Base-by-base conservation (phyloP, 1,140 invertebrate species). In the Drosophila miranda region DNA sequence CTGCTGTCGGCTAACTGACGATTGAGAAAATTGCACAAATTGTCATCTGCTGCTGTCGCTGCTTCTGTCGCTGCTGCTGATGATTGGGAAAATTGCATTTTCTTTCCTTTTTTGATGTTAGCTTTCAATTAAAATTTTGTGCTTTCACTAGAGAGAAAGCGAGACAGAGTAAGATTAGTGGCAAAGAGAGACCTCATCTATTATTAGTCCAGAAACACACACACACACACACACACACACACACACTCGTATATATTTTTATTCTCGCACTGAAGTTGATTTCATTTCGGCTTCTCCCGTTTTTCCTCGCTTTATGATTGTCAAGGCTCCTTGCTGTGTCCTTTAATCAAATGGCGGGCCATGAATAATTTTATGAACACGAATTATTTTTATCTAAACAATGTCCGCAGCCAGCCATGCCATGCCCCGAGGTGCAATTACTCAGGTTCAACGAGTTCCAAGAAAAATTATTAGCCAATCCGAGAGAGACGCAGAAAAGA, bases 371-470 rank as follows among this genome's bases (percentile, higher is more conserved):
- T 66, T 34, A 74, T 43, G 70, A 74, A 52, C 49, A 51, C 26
- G 26, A 62, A 55, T 79, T 69, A 74, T 69, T 50, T 66, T 51
- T 58, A 62, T 81, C 61, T 64, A 60, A 69, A 55, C 59, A 69
- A 53, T 46, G 56, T 48, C 59, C 44, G 2, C 43, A 41, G 19
- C 19, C 34, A 9, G 34, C 11, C 34, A 34, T 3, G 30, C 30
- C 3, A 28, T 30, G 30, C 34, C 34, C 34, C 34, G 34, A 38
- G 34, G 28, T 34, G 46, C 77, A 86, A 86, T 84, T 76, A 84
- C 80, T 77, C 62, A 64, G 62, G 63, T 80, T 86, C 56, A 82
- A 79, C 63, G 60, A 55, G 64, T 49, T 71, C 19, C 70, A 57
- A 69, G 62, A 64, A 74, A 74, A 66, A 71, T 76, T 75, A 79